Evolutionary conservation across 2,888 invertebrate species (phyloP).

Genomic region (Cerastis rubricosa): DNA sequence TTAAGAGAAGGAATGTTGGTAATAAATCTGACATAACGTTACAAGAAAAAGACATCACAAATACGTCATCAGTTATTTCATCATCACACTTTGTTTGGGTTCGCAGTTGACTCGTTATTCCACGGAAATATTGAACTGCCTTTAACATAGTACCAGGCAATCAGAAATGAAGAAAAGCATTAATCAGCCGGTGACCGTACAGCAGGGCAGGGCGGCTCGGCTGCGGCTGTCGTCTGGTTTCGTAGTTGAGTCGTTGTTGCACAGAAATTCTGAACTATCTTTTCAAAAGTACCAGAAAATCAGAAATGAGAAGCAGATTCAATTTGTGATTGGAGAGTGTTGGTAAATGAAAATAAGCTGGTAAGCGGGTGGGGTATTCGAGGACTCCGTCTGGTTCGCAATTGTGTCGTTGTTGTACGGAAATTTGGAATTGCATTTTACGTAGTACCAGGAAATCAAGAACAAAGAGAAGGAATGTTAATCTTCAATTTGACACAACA

Average conservation of each 20-base stretch:
- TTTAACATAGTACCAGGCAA: constrained; percentile 10
- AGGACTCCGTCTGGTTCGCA: background rate
- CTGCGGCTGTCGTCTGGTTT: background rate
- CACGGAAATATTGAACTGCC: constrained; percentile 16
- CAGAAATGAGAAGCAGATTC: background rate
- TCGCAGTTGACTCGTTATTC: background rate
- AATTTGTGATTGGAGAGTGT: no score
- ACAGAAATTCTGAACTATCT: constrained; percentile 3
- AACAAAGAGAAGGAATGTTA: background rate
- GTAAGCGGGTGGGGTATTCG: no score
- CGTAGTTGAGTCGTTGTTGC: background rate
- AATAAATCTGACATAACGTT: background rate
- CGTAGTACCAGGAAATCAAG: constrained; percentile 14
- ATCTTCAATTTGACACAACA: no score
- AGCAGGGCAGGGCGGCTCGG: no score
- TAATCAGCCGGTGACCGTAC: background rate
- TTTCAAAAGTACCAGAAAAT: constrained; percentile 9
- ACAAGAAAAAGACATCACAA: no score
- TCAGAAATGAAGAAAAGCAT: background rate
- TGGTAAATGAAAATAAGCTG: no score
- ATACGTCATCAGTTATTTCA: background rate
- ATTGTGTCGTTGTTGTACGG: background rate
- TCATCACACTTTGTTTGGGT: background rate
- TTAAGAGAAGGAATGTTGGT: background rate
- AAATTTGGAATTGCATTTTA: constrained; percentile 5